Evolutionary conservation across 2,797 vertebrate genomes (phyloP).

Genomic region (Pseudochirops cupreus): DNA sequence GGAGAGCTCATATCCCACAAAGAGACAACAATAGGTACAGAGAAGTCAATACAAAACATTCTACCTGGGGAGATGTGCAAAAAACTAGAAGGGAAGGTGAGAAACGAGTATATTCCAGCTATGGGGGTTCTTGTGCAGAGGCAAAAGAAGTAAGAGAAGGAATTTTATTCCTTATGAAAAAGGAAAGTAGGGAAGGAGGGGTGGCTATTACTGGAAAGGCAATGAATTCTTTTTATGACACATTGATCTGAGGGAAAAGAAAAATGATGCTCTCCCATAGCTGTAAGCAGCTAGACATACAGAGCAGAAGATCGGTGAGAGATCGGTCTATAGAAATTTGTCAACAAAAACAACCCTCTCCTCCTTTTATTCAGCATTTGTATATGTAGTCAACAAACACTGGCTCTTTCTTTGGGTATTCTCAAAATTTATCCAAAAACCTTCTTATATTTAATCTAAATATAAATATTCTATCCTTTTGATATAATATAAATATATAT

Average conservation of each 20-base stretch:
- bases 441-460: neutral
- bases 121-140: neutral
- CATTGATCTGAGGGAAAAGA: neutral
- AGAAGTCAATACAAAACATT: neutral
- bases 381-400: neutral
- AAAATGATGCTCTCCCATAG: neutral
- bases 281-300: neutral
- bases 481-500: neutral
- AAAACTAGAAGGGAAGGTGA: neutral
- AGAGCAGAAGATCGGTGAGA: neutral
- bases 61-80: neutral
- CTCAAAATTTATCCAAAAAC: conserved; percentile 33
- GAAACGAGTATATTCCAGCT: neutral
- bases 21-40: neutral
- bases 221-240: neutral
- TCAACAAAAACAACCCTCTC: neutral
- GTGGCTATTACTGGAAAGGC: conserved; percentile 2
- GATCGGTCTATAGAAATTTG: neutral
- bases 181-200: conserved; percentile 3
- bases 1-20: neutral
- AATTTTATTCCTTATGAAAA: conserved; percentile 16
- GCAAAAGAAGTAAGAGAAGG: neutral
- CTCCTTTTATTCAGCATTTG: conserved; percentile 18
- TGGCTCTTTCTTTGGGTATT: neutral
- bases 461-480: neutral